Conservation (phyloP, 2,888 invertebrate genomes). For the Octonoba sinensis region DNA sequence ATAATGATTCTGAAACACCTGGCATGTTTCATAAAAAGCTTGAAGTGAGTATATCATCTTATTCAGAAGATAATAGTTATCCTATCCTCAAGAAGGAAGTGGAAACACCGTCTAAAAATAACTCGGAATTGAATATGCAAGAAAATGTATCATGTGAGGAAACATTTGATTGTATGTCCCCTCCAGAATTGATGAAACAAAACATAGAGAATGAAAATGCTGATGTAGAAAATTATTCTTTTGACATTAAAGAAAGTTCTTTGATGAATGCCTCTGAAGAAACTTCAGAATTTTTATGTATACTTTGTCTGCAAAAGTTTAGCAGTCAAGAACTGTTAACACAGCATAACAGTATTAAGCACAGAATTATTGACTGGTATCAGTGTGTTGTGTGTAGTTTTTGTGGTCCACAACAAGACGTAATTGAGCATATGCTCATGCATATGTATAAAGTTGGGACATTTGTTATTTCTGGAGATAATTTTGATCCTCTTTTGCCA, state of each 20-base stretch:
- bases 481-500: conserved; percentile 25
- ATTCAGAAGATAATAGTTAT: too few species aligned
- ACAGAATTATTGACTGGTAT: conserved; percentile 56
- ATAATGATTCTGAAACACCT: not conserved
- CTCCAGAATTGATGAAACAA: too few species aligned
- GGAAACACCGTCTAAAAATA: too few species aligned
- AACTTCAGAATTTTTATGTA: conserved; percentile 22
- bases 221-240: not conserved
- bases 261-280: too few species aligned
- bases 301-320: conserved; percentile 36
- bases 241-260: too few species aligned
- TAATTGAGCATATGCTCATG: conserved; percentile 52
- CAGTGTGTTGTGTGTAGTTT: conserved; percentile 44
- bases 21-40: not conserved
- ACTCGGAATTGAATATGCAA: too few species aligned
- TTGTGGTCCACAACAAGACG: conserved; percentile 38
- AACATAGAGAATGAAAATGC: conserved; percentile 1
- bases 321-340: not conserved
- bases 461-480: conserved; percentile 36
- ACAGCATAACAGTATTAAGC: conserved; percentile 27
- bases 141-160: too few species aligned
- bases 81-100: too few species aligned
- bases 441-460: conserved; percentile 58
- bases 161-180: too few species aligned
- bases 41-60: not conserved